Percentiles rank a stretch among this genome's conserved stretches.
phyloP scores from a whole-genome alignment of 2,888 invertebrate species.

The Calameuta pallipes region DNA sequence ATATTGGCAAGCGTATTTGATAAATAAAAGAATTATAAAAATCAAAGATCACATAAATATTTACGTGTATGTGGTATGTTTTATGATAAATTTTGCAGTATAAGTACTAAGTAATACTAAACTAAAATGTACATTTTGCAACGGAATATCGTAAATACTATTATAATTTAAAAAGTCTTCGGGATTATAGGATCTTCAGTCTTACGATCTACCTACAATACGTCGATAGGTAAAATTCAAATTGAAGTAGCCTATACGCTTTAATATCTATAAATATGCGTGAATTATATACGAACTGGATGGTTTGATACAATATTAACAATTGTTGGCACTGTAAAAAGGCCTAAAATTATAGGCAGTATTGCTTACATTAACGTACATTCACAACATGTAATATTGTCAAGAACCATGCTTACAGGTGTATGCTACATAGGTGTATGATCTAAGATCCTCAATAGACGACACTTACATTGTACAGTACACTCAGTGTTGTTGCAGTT shows the following conservation, averaged over 20 bases:
- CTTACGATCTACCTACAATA: neutral
- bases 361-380: neutral
- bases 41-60: neutral
- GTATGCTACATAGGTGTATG: neutral
- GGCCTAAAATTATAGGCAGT: neutral
- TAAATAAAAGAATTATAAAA: neutral
- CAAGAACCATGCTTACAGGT: neutral
- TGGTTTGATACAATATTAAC: neutral
- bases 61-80: neutral
- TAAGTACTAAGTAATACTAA: neutral
- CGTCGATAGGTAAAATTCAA: neutral
- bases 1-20: neutral
- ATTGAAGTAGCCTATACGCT: neutral
- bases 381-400: neutral
- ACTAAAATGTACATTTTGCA: neutral
- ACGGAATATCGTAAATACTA: neutral
- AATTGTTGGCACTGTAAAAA: neutral
- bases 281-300: neutral
- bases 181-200: neutral
- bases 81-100: neutral
- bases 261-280: neutral
- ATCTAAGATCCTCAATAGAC: neutral
- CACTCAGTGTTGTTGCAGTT: neutral
- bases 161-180: neutral
- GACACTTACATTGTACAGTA: neutral